These are phyloP conservation scores for Platyura marginata DNA, from an alignment of 1,140 invertebrate genomes.

Conservation along the genomic window DNA sequence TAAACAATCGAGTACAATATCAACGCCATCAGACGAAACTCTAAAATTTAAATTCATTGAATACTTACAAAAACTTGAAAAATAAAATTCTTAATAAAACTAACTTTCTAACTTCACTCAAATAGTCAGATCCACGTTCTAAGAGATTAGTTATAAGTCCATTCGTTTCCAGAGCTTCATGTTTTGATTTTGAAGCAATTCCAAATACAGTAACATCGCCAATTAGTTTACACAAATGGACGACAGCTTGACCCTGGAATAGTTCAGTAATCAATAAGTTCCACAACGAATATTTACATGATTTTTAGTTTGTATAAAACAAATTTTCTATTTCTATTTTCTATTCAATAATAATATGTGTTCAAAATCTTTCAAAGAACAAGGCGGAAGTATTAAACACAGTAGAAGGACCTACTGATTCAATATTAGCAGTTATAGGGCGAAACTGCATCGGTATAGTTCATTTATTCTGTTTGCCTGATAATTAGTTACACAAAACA, in stretches of 20 bases:
- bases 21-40: conserved; percentile 59
- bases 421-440: too few relatives aligned
- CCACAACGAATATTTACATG: too few relatives aligned
- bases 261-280: conserved; percentile 1
- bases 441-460: too few relatives aligned
- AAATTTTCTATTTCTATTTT: too few relatives aligned
- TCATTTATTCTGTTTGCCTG: too few relatives aligned
- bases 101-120: conserved; percentile 69
- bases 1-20: conserved; percentile 73
- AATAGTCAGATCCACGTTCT: conserved; percentile 54
- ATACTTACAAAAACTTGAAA: conserved; percentile 3
- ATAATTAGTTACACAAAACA: too few relatives aligned
- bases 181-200: conserved; percentile 68
- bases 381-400: too few relatives aligned
- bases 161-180: conserved; percentile 53
- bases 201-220: conserved; percentile 66
- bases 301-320: not conserved
- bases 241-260: conserved; percentile 61
- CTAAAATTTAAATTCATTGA: too few relatives aligned
- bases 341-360: too few relatives aligned
- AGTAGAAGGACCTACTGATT: too few relatives aligned
- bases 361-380: too few relatives aligned
- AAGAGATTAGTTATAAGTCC: conserved; percentile 56
- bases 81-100: conserved; percentile 13
- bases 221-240: conserved; percentile 65